Evolutionary conservation across 2,888 invertebrate species (phyloP).

Genomic region (Ypsolopha sequella): DNA sequence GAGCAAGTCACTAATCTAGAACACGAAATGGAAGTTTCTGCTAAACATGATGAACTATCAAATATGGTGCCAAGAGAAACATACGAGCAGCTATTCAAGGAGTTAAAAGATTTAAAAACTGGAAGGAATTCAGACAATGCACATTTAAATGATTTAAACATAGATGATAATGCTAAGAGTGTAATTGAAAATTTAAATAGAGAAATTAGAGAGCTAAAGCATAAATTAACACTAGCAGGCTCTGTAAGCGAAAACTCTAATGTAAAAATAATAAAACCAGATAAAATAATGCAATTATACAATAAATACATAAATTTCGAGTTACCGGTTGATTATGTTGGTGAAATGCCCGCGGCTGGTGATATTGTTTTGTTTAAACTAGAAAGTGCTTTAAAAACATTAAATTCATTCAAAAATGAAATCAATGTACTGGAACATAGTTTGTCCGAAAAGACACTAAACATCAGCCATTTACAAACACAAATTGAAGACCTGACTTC

Average conservation of each 20-base stretch:
- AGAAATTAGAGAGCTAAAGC: conserved; percentile 52
- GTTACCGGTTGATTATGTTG: conserved; percentile 55
- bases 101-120: conserved; percentile 40
- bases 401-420: conserved; percentile 71
- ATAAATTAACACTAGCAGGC: conserved; percentile 41
- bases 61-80: conserved; percentile 42
- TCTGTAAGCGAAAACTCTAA: conserved; percentile 22
- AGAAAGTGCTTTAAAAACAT: conserved; percentile 65
- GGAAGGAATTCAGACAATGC: conserved; percentile 35
- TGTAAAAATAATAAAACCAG: conserved; percentile 38
- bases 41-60: conserved; percentile 33
- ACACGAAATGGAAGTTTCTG: conserved; percentile 48
- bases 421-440: conserved; percentile 69
- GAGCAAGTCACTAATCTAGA: conserved; percentile 58
- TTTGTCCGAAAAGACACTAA: conserved; percentile 68
- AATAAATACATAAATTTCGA: conserved; percentile 63
- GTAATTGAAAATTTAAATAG: conserved; percentile 61
- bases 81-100: conserved; percentile 44
- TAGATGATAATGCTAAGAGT: conserved; percentile 62
- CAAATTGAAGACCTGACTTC: conserved; percentile 69
- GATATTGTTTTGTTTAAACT: conserved; percentile 53
- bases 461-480: conserved; percentile 58
- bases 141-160: conserved; percentile 53
- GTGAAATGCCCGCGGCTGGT: conserved; percentile 49
- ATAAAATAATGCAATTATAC: conserved; percentile 51